These are phyloP conservation scores for Sciurus carolinensis DNA, from an alignment of 2,797 vertebrate species.

Conservation along the genomic window DNA sequence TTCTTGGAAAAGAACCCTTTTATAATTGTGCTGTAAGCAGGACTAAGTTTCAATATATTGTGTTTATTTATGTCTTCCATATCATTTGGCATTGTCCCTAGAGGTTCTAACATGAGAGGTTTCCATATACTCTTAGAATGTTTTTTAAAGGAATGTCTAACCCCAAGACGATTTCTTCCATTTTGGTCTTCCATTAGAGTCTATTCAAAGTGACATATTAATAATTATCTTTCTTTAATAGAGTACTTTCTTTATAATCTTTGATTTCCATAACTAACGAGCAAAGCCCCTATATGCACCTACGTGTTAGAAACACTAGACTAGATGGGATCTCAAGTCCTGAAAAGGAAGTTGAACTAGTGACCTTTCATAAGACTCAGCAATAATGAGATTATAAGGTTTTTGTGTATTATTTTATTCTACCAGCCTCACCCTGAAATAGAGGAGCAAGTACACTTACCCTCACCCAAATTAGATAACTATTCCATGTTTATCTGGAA, in stretches of 20 bases:
- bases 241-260: background rate
- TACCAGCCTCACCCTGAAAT: background rate
- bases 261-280: background rate
- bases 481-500: background rate
- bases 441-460: background rate
- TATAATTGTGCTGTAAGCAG: background rate
- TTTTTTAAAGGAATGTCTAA: background rate
- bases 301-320: background rate
- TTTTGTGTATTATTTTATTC: background rate
- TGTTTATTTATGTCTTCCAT: background rate
- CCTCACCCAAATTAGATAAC: background rate
- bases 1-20: background rate
- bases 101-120: background rate
- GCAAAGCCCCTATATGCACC: background rate
- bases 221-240: background rate
- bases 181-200: background rate
- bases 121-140: background rate
- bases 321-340: background rate
- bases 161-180: background rate
- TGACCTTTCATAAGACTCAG: background rate
- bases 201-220: background rate
- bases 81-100: background rate
- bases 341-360: background rate
- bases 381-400: background rate
- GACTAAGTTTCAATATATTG: background rate